Conservation (phyloP, 2,888 invertebrate genomes). For the Mythimna vitellina region DNA sequence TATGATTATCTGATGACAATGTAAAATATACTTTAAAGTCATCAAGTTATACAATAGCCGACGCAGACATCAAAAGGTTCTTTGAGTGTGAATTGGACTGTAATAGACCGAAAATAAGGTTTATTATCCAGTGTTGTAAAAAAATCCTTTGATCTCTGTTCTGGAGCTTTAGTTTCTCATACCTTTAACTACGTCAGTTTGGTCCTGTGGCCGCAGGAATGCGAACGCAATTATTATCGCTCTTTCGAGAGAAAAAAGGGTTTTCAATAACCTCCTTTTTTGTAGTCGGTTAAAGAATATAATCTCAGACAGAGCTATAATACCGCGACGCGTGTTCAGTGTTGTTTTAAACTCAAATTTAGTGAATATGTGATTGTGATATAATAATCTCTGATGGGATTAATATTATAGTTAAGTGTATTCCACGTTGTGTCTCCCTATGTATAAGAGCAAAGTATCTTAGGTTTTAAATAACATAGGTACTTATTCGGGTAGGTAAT, state of each 20-base stretch:
- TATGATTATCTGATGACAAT: neutral
- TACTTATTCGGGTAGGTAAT: neutral
- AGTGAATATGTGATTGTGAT: neutral
- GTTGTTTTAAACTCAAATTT: neutral
- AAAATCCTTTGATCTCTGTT: neutral
- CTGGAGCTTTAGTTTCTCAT: neutral
- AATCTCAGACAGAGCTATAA: neutral
- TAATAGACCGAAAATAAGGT: neutral
- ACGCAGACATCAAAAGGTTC: neutral
- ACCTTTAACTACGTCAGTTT: conserved; percentile 11
- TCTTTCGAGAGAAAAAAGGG: neutral
- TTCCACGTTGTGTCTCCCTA: no score
- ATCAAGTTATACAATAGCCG: neutral
- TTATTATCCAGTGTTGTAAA: neutral
- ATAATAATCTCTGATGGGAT: neutral
- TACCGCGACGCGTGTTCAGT: no score
- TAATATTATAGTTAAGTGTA: neutral
- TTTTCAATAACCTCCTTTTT: no score
- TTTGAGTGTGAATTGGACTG: neutral
- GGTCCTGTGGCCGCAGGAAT: neutral
- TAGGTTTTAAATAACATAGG: neutral
- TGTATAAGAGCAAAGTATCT: neutral
- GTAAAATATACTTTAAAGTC: neutral
- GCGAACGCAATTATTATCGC: conserved; percentile 15
- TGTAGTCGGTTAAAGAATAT: no score